These are phyloP conservation scores for Rhinoderma darwinii DNA, from an alignment of 2,113 vertebrate genomes.

Conservation along the genomic window DNA sequence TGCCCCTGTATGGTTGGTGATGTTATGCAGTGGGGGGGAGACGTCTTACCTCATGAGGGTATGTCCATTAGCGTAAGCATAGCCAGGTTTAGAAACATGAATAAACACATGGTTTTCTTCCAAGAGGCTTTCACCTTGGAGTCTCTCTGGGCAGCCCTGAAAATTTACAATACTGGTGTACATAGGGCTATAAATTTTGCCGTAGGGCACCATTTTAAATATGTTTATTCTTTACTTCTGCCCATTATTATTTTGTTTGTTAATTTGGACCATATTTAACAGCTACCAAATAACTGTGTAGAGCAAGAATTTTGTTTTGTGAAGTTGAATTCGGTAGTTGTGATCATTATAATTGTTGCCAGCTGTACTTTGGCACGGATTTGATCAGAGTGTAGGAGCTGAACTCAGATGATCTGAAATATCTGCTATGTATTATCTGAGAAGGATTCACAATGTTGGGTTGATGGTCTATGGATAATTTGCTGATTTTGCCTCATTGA, in stretches of 20 bases:
- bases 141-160: constrained; percentile 16
- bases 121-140: constrained; percentile 21
- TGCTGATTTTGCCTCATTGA: neutral
- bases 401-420: constrained; percentile 37
- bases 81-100: constrained; percentile 23
- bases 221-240: neutral
- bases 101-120: constrained; percentile 45
- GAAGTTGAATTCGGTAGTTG: constrained; percentile 16
- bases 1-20: constrained; percentile 13
- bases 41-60: constrained; percentile 38
- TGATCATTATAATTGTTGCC: constrained; percentile 38
- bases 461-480: neutral
- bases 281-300: neutral
- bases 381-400: neutral
- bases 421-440: constrained; percentile 8
- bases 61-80: constrained; percentile 21
- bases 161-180: constrained; percentile 34
- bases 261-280: constrained; percentile 20
- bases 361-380: constrained; percentile 19
- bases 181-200: constrained; percentile 20
- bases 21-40: neutral
- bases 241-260: neutral
- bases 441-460: neutral
- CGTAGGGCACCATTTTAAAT: neutral
- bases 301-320: constrained; percentile 10